Percentiles rank a stretch among this genome's conserved stretches.
phyloP scores from a whole-genome alignment of 2,888 invertebrate species.

The Metacarcinus magister region DNA sequence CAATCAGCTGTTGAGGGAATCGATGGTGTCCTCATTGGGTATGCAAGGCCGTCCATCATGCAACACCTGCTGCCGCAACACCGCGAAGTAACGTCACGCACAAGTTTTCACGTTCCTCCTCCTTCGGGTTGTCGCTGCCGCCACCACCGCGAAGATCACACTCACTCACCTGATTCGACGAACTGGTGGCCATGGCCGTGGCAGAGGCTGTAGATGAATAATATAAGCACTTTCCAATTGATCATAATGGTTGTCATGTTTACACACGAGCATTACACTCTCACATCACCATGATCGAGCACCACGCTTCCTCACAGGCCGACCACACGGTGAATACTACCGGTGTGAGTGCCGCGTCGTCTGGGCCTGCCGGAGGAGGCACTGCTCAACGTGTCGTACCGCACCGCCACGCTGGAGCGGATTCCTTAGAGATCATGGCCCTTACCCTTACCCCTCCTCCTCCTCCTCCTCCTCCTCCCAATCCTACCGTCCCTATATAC shows the following conservation, averaged over 20 bases:
- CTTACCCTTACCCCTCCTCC: not conserved
- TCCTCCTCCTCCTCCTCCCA: not conserved
- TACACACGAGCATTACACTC: constrained; percentile 51
- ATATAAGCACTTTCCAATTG: constrained; percentile 65
- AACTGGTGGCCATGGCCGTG: constrained; percentile 51
- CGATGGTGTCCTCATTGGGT: constrained; percentile 44
- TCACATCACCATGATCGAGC: constrained; percentile 69
- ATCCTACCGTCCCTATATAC: not conserved
- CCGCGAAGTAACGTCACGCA: not conserved
- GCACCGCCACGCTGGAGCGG: not conserved
- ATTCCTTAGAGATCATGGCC: constrained; percentile 33
- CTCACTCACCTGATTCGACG: constrained; percentile 68
- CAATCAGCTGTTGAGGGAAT: constrained; percentile 37
- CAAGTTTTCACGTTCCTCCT: constrained; percentile 32
- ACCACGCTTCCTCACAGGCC: constrained; percentile 57
- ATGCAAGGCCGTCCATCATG: constrained; percentile 32
- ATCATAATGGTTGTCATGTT: constrained; percentile 67
- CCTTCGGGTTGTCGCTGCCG: not conserved
- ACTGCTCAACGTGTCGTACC: constrained; percentile 61
- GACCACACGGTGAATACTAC: constrained; percentile 62
- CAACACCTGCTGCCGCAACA: constrained; percentile 22
- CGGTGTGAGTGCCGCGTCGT: constrained; percentile 42
- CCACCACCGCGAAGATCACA: not conserved
- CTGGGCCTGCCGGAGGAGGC: constrained; percentile 37
- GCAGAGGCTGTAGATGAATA: constrained; percentile 62